Evolutionary conservation across 2,888 invertebrate genomes (phyloP).

Genomic region (Caradrina clavipalpis): DNA sequence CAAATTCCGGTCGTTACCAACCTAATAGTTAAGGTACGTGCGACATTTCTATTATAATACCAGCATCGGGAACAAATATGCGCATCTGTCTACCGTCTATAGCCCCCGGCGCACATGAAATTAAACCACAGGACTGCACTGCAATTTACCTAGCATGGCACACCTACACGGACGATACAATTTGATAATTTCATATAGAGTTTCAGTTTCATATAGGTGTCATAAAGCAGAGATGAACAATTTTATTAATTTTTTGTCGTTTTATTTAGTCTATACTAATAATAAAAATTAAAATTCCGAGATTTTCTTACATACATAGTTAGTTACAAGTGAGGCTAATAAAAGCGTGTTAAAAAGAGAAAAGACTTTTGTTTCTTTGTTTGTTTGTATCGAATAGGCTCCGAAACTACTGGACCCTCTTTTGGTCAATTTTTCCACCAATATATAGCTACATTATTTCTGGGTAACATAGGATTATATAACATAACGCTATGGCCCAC

Average conservation of each 20-base stretch:
- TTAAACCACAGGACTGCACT: constrained; percentile 69
- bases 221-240: neutral
- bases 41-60: constrained; percentile 60
- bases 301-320: no score
- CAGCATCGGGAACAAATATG: constrained; percentile 55
- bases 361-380: no score
- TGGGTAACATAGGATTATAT: no score
- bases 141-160: constrained; percentile 58
- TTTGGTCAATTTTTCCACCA: no score
- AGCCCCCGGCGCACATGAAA: constrained; percentile 63
- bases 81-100: constrained; percentile 56
- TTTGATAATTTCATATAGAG: constrained; percentile 48
- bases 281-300: no score
- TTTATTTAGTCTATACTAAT: no score
- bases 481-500: no score
- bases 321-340: no score
- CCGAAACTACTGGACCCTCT: no score
- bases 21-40: constrained; percentile 41
- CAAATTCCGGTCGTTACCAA: constrained; percentile 30
- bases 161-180: constrained; percentile 24
- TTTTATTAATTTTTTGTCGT: constrained; percentile 4
- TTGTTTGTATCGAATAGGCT: no score
- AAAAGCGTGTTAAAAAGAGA: no score
- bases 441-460: no score
- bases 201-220: constrained; percentile 23